These are phyloP conservation scores for Capreolus pygargus DNA, from an alignment of 2,113 vertebrate species.

Conservation along the genomic window DNA sequence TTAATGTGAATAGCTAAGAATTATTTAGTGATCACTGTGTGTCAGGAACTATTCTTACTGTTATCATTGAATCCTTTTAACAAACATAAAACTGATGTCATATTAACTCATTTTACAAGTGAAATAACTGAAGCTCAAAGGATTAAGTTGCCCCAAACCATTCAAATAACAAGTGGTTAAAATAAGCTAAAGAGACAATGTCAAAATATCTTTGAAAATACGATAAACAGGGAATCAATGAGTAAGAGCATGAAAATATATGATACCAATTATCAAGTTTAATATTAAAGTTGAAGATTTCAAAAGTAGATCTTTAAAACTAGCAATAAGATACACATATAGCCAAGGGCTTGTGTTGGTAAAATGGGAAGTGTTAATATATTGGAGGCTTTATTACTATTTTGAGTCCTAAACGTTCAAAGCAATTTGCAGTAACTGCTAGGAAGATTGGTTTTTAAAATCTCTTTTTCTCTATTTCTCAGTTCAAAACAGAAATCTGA, in stretches of 20 bases:
- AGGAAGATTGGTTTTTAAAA: neutral
- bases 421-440: neutral
- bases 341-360: neutral
- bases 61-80: neutral
- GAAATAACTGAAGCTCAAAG: neutral
- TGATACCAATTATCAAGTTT: neutral
- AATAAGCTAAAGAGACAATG: neutral
- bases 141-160: neutral
- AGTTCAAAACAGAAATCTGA: neutral
- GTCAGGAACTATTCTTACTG: neutral
- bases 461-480: neutral
- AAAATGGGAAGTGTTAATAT: neutral
- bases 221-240: neutral
- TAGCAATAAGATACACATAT: neutral
- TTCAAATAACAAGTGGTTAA: neutral
- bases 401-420: neutral
- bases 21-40: neutral
- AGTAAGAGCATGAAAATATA: neutral
- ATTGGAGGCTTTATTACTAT: neutral
- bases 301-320: neutral
- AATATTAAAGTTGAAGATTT: neutral
- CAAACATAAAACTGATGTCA: neutral
- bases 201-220: neutral
- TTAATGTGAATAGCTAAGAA: neutral
- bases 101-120: neutral